Evolutionary conservation across 30 jellyfish, hydroid and myxozoan genomes (phyloP).

Genomic region (Aurelia sp.): DNA sequence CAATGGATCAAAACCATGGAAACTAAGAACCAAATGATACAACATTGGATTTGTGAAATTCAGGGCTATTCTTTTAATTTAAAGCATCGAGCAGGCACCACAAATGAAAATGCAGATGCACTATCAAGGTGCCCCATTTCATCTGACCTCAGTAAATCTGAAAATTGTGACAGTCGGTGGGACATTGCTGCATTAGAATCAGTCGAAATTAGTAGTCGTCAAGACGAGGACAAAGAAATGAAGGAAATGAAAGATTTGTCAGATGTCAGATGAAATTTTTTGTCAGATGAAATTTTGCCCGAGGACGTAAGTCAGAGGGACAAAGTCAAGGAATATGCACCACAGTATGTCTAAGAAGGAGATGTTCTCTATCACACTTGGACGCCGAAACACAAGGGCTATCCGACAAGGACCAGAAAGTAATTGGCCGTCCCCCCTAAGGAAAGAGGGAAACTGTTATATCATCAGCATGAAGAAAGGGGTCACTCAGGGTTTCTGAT

Average conservation of each 20-base stretch:
- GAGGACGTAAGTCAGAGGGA: not conserved
- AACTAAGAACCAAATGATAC: conserved; percentile 9
- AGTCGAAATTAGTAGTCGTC: conserved; percentile 14
- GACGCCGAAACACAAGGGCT: conserved; percentile 13
- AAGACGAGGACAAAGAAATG: conserved; percentile 6
- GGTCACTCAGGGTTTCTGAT: conserved; percentile 26
- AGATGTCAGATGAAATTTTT: not conserved
- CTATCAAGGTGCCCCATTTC: conserved; percentile 34
- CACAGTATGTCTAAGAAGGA: conserved; percentile 9
- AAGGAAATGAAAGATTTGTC: conserved; percentile 27
- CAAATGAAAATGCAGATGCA: conserved; percentile 53
- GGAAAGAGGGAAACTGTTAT: conserved; percentile 30
- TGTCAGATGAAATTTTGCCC: conserved; percentile 1
- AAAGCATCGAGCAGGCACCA: conserved; percentile 29
- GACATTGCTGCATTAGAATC: conserved; percentile 6
- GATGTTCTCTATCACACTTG: conserved; percentile 43
- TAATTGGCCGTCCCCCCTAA: conserved; percentile 52
- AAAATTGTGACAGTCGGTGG: conserved; percentile 10
- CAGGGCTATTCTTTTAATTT: conserved; percentile 23
- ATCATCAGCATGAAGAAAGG: conserved; percentile 30
- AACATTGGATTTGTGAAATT: conserved; percentile 31
- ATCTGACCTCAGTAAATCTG: not conserved
- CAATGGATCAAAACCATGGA: conserved; percentile 38
- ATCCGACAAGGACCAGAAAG: conserved; percentile 12
- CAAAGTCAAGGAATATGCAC: not conserved